Evolutionary conservation across 2,113 vertebrate species (phyloP), one percentile per base, ranked within the genome.

Genomic region (Zapus hudsonius): DNA sequence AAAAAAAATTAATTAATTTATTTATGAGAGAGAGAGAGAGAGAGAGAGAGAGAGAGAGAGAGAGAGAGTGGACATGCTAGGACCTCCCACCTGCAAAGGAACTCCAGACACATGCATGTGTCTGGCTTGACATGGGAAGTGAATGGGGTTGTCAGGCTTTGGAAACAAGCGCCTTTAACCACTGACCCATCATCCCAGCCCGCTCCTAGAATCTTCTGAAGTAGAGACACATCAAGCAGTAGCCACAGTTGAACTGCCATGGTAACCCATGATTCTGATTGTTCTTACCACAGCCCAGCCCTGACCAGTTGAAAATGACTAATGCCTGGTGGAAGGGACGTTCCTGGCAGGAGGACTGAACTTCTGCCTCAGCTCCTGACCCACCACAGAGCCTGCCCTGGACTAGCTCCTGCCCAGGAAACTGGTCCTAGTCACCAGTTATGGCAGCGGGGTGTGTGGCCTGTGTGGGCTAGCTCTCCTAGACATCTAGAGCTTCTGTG

Each of bases 231-330:
- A 67, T 38, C 38, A 13, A n/a, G 10, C 22, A 75, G 74, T 44
- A 57, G 74, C 74, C 74, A 72, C 0, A 63, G 92, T 25, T 2
- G 17, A 74, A 92, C 66, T 93, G 93, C 85, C 79, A 85, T 36
- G 94, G 94, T 19, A 84, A 96, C 74, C 69, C 12, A 2, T 2
- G 52, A 29, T 67, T 89, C 5, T 42, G 70, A 88, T 73, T 52
- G 75, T 88, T 67, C 64, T 95, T 69, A 57, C 73, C 27, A 27
- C 16, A 25, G 85, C 70, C 81, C 78, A 67, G 11, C 69, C 70
- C 66, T 36, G 66, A 72, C 76, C 87, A 81, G n/a, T 1, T 63
- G 76, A 91, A 75, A 66, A 67, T 76, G 85, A 92, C 80, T 27
- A 55, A 64, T 6, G n/a, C 23, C 33, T 8, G 66, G 8, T 2